These are phyloP conservation scores for Pseudomyrmex sp. DNA, from an alignment of 1,140 invertebrate species.

Conservation along the genomic window DNA sequence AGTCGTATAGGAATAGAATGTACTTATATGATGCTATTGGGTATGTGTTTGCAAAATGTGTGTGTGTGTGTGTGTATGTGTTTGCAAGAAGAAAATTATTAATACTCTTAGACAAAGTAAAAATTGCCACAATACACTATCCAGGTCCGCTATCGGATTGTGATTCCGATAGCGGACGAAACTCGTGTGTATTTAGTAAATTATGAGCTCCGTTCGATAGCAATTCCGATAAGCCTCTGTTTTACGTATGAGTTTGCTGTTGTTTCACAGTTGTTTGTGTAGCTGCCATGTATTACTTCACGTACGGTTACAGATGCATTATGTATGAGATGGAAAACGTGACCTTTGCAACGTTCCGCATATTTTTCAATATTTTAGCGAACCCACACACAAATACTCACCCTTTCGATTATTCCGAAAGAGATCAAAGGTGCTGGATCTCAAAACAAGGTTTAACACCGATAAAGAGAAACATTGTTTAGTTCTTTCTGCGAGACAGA, in stretches of 20 bases:
- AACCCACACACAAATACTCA: neutral
- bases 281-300: constrained; percentile 25
- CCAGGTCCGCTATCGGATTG: constrained; percentile 15
- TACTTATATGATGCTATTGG: too few species aligned
- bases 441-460: neutral
- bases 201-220: constrained; percentile 32
- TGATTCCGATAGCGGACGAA: constrained; percentile 1
- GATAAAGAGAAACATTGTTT: neutral
- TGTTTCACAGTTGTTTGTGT: constrained; percentile 40
- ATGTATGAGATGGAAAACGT: constrained; percentile 50
- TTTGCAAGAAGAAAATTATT: neutral
- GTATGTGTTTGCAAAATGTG: too few species aligned
- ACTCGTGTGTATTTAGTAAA: constrained; percentile 33
- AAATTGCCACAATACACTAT: neutral
- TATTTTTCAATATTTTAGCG: constrained; percentile 59
- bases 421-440: constrained; percentile 33
- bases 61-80: neutral
- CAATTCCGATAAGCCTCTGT: constrained; percentile 45
- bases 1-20: too few species aligned
- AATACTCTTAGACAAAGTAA: constrained; percentile 7
- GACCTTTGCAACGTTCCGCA: constrained; percentile 17
- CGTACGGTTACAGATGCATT: constrained; percentile 21
- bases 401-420: constrained; percentile 7
- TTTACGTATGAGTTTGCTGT: constrained; percentile 26
- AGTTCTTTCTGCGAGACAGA: neutral